Base-by-base conservation (phyloP, 1,140 invertebrate species). In the Tachypleus tridentatus region DNA sequence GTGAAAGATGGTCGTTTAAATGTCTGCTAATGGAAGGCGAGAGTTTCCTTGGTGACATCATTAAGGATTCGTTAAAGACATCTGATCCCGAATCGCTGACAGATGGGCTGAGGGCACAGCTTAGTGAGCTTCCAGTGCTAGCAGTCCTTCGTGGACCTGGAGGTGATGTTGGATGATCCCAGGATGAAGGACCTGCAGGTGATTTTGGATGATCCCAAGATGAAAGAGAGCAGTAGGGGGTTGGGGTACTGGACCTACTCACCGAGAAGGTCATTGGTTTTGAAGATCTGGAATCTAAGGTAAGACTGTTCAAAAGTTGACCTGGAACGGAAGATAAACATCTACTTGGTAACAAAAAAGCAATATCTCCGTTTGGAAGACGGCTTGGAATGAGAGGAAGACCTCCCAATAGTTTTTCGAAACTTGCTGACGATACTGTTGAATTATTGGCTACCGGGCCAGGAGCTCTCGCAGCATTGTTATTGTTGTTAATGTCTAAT, bases 341-440 rank as follows among this genome's bases (percentile, higher is more conserved):
- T 10, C 65, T 64, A 10, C 73, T 76, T 2, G 82, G 89, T 9
- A 91, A 76, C 58, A 86, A 73, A 68, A 85, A 72, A 62, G 84
- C 78, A 71, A 85, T 78, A 72, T 85, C 81, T 0, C 85, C 79
- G 50, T 80, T 87, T 11, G 82, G 84, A 68, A 84, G 77, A 59
- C 82, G 82, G 49, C 80, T 88, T 57, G 82, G 88, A 8, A 91
- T 85, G 48, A 91, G 77, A 67, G 89, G 87, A 8, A 81, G 77
- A 53, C 79, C 80, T 69, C 80, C 51, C 48, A 72, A 67, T 47
- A 69, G 51, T 49, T 69, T 65, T 6, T 61, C 61, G 9, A 47
- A 29, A 49, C 29, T 49, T n/a, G 65, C 54, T 5, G 65, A 10
- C 3, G 57, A 48, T 7, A 54, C n/a, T 5, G 61, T 69, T 4